Base-by-base conservation (phyloP, 2,113 vertebrate genomes). In the Muntiacus reevesi region DNA sequence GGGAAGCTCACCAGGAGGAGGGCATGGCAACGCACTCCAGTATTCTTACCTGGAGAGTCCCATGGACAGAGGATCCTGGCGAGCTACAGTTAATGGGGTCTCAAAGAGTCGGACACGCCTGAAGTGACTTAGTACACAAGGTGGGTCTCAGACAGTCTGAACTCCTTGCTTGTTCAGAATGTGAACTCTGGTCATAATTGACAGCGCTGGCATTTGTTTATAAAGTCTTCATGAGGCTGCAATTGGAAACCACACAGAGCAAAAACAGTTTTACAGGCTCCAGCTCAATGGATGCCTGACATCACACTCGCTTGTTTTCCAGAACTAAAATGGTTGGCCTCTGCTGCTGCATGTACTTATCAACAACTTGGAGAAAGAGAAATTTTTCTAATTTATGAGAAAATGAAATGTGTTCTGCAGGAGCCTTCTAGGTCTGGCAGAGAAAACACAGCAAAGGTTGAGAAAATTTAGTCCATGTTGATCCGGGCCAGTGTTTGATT, bases 221-320 rank as follows among this genome's bases (percentile, higher is more conserved):
- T 87, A 21, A n/a, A 43, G 8, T n/a, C 88, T 85, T 57, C 52
- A 36, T 0, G 5, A 47, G 52, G 36, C 23, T 16, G 2, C 4
- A 40, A 27, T 4, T 76, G 55, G 89, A 40, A 79, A 40, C 16
- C 45, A 3, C 0, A 6, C 33, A 16, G 67, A 17, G 45, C 4
- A 4, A 40, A 33, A 23, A 11, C 71, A 12, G 36, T 64, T 64
- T 87, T 25, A 6, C 15, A 25, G 59, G 43, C 21, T 25, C 19
- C 5, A 33, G 33, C 50, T n/a, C 0, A 0, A 7, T 1, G 4
- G 45, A 59, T 1, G 1, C 13, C n/a, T 36, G 60, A 30, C 50
- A 67, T 14, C 19, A 21, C 8, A 4, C 8, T 19, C 1, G 0
- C 6, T 47, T 86, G 52, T 33, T 13, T 30, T 10, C 33, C 82